A percentile compares a stretch with the other conserved stretches of the same genome.
Conservation (phyloP, 2,113 vertebrate genomes). For the Vulpes vulpes region DNA sequence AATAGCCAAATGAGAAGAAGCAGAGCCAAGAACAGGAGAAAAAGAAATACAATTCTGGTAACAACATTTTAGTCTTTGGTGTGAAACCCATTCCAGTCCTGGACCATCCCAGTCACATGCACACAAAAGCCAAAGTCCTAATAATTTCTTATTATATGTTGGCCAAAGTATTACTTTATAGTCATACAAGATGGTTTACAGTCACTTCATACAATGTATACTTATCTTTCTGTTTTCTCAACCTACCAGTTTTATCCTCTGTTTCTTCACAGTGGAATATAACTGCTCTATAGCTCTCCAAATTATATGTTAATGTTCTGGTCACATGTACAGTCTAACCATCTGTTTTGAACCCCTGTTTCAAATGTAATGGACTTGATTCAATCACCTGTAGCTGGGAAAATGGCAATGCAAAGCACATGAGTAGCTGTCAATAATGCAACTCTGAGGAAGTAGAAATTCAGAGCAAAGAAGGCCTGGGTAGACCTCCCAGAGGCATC, state of each 20-base stretch:
- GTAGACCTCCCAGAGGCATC: accelerated
- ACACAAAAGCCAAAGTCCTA: background rate
- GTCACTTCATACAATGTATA: background rate
- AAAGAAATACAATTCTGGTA: background rate
- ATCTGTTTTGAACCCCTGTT: background rate
- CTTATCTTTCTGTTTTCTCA: background rate
- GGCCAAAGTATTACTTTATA: background rate
- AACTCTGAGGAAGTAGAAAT: background rate
- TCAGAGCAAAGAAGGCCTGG: background rate
- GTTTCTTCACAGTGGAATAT: background rate
- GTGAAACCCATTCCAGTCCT: background rate
- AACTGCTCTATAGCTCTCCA: background rate
- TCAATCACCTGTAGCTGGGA: background rate
- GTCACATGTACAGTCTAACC: background rate
- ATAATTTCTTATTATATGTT: background rate
- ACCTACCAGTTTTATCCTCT: background rate
- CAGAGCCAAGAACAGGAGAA: background rate
- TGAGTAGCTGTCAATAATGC: background rate
- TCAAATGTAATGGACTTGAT: background rate
- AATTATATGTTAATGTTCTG: background rate
- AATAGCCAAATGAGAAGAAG: background rate
- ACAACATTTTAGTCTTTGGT: background rate
- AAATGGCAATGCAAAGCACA: background rate
- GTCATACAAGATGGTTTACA: background rate
- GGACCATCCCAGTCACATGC: background rate